Evolutionary conservation across 2,797 vertebrate species (phyloP).

Genomic region (Rhynchotus rufescens): DNA sequence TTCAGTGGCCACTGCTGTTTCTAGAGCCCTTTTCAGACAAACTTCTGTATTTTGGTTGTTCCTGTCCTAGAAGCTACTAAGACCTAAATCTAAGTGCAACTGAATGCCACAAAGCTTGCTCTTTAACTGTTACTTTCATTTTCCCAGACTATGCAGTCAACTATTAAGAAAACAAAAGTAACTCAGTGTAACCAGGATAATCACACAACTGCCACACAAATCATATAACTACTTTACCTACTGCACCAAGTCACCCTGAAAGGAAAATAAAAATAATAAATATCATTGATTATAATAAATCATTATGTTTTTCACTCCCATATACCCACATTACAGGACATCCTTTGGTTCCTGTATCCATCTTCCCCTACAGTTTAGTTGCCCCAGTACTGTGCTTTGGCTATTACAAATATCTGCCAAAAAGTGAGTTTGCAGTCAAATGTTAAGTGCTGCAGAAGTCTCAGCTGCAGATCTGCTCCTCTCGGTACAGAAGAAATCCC

Average conservation of each 20-base stretch:
- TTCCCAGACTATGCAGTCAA: neutral
- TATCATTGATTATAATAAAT: neutral
- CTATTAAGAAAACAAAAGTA: neutral
- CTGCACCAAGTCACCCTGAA: rapidly evolving
- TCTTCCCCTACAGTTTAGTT: neutral
- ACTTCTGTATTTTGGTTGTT: neutral
- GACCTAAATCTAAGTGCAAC: neutral
- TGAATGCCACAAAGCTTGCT: rapidly evolving
- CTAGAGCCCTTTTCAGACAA: neutral
- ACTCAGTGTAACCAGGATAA: neutral
- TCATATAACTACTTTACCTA: neutral
- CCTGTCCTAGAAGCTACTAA: neutral
- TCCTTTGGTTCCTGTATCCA: rapidly evolving
- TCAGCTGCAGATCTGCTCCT: neutral
- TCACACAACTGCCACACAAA: rapidly evolving
- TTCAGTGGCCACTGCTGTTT: constrained; percentile 5
- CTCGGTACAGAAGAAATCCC: neutral
- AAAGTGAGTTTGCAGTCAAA: neutral
- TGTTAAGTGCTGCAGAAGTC: neutral
- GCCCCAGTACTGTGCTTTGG: neutral
- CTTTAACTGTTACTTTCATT: neutral
- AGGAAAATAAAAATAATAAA: neutral
- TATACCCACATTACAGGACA: rapidly evolving
- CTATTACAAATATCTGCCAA: neutral
- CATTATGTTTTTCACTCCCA: neutral